Evolutionary conservation across 2,113 vertebrate genomes (phyloP).

Genomic region (Saccopteryx leptura): DNA sequence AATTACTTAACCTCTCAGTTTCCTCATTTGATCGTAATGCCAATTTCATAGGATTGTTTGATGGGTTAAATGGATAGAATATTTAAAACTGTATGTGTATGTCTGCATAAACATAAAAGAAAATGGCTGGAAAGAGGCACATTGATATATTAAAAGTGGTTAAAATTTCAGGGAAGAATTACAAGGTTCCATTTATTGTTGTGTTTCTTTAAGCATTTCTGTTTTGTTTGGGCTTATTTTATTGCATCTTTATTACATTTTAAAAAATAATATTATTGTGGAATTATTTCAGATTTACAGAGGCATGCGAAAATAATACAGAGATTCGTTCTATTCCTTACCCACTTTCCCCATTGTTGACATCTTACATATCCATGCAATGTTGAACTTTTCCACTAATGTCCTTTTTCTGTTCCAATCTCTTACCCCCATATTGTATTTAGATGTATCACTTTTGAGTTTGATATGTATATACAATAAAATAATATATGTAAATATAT

Average conservation of each 20-base stretch:
- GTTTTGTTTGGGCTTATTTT: conserved; percentile 34
- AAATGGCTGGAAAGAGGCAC: conserved; percentile 35
- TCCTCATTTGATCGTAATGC: background rate
- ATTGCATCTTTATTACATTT: background rate
- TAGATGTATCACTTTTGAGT: background rate
- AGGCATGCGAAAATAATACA: conserved; percentile 13
- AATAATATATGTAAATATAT: background rate
- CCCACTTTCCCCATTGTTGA: background rate
- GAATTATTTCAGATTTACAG: conserved; percentile 40
- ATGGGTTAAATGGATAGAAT: background rate
- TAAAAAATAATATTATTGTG: background rate
- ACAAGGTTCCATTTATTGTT: background rate
- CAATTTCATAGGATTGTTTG: background rate
- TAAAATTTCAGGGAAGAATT: conserved; percentile 51
- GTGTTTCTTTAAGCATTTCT: conserved; percentile 11
- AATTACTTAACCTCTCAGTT: background rate
- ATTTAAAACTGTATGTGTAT: background rate
- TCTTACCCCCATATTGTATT: background rate
- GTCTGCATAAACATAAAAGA: conserved; percentile 5
- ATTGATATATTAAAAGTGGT: background rate
- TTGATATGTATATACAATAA: background rate
- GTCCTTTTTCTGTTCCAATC: background rate
- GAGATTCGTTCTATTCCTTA: background rate
- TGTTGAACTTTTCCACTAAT: conserved; percentile 16
- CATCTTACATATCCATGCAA: background rate